These are phyloP conservation scores for Rhinichthys osculus DNA, from an alignment of 2,797 vertebrate species.

Conservation along the genomic window DNA sequence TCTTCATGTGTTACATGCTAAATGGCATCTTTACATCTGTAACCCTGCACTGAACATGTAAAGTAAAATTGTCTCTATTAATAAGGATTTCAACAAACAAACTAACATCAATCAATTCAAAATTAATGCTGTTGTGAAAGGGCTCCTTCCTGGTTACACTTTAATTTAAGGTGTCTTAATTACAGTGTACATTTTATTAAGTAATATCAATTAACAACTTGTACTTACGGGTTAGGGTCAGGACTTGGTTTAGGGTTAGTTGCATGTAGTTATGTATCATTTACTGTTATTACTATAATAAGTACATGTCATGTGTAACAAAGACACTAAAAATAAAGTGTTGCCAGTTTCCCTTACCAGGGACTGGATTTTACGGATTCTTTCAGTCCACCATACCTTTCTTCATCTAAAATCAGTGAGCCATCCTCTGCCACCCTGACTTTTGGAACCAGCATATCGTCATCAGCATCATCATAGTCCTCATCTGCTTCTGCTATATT, in stretches of 20 bases:
- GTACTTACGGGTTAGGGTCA: no score
- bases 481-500: conserved; percentile 61
- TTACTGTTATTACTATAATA: background rate
- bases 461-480: conserved; percentile 70
- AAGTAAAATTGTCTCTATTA: background rate
- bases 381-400: conserved; percentile 79
- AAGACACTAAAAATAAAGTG: background rate
- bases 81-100: background rate
- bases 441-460: conserved; percentile 85
- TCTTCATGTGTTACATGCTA: background rate
- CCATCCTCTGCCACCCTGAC: conserved; percentile 98
- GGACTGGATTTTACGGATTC: background rate
- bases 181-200: background rate
- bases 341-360: background rate
- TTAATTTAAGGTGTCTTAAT: background rate
- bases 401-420: conserved; percentile 95
- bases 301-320: background rate
- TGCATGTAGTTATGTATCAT: background rate
- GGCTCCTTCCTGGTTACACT: background rate
- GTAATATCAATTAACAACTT: background rate
- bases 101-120: background rate
- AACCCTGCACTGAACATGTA: background rate
- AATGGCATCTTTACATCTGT: background rate
- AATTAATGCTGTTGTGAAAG: background rate
- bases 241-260: background rate